phyloP scores from a whole-genome alignment of 2,888 invertebrate genomes.

The Trichacis sp. region DNA sequence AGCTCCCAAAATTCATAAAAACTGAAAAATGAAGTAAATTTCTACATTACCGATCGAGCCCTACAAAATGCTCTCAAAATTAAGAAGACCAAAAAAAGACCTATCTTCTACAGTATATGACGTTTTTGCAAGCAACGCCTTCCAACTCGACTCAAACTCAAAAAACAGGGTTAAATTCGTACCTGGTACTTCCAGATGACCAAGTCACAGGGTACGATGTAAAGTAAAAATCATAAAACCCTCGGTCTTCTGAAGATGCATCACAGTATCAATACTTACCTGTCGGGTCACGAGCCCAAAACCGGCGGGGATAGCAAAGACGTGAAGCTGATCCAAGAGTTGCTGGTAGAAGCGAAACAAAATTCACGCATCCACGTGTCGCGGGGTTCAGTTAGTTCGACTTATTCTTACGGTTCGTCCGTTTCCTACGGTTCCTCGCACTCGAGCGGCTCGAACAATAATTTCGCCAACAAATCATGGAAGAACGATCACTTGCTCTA shows the following conservation, averaged over 20 bases:
- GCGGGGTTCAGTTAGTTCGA: conserved; percentile 61
- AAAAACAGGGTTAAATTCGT: too few relatives aligned
- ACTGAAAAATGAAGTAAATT: too few relatives aligned
- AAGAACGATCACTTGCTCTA: conserved; percentile 61
- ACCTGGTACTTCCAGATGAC: too few relatives aligned
- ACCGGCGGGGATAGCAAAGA: conserved; percentile 52
- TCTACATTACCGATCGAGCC: too few relatives aligned
- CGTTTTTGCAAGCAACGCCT: too few relatives aligned
- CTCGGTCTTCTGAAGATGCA: too few relatives aligned
- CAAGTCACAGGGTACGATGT: too few relatives aligned
- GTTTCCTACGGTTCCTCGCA: conserved; percentile 50
- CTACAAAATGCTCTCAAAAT: too few relatives aligned
- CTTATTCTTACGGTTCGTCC: conserved; percentile 60
- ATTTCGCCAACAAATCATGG: conserved; percentile 58
- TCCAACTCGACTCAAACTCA: too few relatives aligned
- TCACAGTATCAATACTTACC: conserved; percentile 69
- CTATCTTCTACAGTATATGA: too few relatives aligned
- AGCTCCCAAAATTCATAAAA: too few relatives aligned
- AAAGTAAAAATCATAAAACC: conserved; percentile 9
- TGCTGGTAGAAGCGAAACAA: conserved; percentile 47
- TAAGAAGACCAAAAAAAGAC: too few relatives aligned
- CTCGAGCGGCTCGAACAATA: conserved; percentile 68
- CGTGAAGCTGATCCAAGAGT: conserved; percentile 53
- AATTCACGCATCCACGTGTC: conserved; percentile 49
- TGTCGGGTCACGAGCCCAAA: conserved; percentile 56